phyloP scores from a whole-genome alignment of 2,113 vertebrate species.

The Bos indicus region DNA sequence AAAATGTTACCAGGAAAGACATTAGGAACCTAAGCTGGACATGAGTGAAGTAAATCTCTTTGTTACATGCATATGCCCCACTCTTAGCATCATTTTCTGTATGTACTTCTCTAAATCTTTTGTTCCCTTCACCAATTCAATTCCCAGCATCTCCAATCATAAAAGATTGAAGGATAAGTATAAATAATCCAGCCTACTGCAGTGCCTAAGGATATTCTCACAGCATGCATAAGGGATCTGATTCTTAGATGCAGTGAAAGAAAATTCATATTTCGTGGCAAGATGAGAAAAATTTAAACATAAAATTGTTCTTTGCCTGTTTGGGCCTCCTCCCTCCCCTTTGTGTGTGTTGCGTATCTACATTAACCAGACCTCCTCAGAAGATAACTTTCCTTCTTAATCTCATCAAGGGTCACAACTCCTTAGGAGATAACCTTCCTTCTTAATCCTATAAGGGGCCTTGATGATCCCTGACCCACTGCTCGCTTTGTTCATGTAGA shows the following conservation, averaged over 20 bases:
- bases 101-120: not conserved
- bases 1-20: not conserved
- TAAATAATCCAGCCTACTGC: not conserved
- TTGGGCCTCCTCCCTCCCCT: not conserved
- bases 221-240: not conserved
- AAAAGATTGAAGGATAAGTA: not conserved
- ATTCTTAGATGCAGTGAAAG: not conserved
- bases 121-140: not conserved
- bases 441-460: not conserved
- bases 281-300: not conserved
- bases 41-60: not conserved
- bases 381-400: not conserved
- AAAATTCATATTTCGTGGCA: not conserved
- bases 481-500: not conserved
- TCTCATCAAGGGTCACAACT: not conserved
- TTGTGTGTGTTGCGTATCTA: not conserved
- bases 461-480: not conserved
- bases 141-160: not conserved
- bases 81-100: not conserved
- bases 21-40: not conserved
- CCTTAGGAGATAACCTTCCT: not conserved
- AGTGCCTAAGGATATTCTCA: not conserved
- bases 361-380: not conserved
- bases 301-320: not conserved
- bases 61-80: not conserved